phyloP scores from a whole-genome alignment of 2,113 vertebrate genomes.

The Takifugu flavidus region DNA sequence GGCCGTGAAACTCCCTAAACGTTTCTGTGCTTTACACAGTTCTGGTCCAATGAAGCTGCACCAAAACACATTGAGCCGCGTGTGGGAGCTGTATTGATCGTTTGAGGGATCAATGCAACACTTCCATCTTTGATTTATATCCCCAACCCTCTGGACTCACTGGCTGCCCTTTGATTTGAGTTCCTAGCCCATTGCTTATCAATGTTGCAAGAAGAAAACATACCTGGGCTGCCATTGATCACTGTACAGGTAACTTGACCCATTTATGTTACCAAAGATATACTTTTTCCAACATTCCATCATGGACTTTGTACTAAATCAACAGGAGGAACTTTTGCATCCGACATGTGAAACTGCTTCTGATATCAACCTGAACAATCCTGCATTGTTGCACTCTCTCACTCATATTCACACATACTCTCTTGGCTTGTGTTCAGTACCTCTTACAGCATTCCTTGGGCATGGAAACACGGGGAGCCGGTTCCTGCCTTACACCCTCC shows the following conservation, averaged over 20 bases:
- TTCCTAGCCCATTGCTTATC: conserved; percentile 52
- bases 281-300: conserved; percentile 43
- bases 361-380: conserved; percentile 31
- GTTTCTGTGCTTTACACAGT: conserved; percentile 22
- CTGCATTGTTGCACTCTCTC: conserved; percentile 27
- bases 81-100: conserved; percentile 52
- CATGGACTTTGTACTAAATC: conserved; percentile 39
- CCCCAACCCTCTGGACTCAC: conserved; percentile 29
- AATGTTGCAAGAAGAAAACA: conserved; percentile 26
- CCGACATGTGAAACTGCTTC: conserved; percentile 45
- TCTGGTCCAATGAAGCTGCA: conserved; percentile 20
- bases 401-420: background rate
- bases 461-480: conserved; percentile 5
- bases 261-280: conserved; percentile 34
- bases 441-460: conserved; percentile 10
- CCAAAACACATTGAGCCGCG: conserved; percentile 39
- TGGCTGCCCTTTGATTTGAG: conserved; percentile 55
- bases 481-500: background rate
- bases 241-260: conserved; percentile 57
- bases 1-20: conserved; percentile 16
- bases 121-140: conserved; percentile 64
- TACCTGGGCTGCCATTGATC: conserved; percentile 46
- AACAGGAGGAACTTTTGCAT: conserved; percentile 37
- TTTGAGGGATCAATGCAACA: conserved; percentile 53
- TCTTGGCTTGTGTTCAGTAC: conserved; percentile 17